Conservation (phyloP, 2,797 vertebrate genomes). For the Ambastaia sidthimunki region DNA sequence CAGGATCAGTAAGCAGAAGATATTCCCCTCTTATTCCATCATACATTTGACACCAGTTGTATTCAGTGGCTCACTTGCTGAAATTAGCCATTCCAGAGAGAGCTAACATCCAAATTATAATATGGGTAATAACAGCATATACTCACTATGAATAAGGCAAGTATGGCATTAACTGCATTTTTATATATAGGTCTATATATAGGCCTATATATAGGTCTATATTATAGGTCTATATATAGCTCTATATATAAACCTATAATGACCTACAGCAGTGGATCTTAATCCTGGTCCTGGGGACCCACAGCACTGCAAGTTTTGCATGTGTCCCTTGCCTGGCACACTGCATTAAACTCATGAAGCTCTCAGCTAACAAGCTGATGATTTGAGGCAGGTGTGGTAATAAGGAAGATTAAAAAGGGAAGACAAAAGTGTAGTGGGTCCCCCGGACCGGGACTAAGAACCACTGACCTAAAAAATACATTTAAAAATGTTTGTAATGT, state of each 20-base stretch:
- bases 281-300: background rate
- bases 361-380: background rate
- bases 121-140: background rate
- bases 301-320: background rate
- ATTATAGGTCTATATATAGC: too few species aligned
- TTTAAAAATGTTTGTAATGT: background rate
- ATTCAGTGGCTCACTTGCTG: slow-evolving; percentile 9
- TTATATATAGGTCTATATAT: background rate
- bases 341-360: background rate
- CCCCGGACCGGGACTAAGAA: background rate
- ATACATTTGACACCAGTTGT: slow-evolving; percentile 28
- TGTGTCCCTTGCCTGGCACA: background rate
- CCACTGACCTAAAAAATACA: background rate
- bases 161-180: background rate
- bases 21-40: slow-evolving; percentile 10
- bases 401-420: too few species aligned
- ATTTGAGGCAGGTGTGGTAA: background rate
- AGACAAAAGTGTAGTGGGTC: background rate
- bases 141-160: background rate
- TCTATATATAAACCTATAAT: background rate
- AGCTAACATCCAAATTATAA: slow-evolving; percentile 5
- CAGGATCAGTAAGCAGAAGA: slow-evolving; percentile 10
- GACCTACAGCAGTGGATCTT: background rate
- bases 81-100: slow-evolving; percentile 23
- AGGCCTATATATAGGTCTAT: too few species aligned